Evolutionary conservation across 1,140 invertebrate species (phyloP).

Genomic region (Cepaea nemoralis): DNA sequence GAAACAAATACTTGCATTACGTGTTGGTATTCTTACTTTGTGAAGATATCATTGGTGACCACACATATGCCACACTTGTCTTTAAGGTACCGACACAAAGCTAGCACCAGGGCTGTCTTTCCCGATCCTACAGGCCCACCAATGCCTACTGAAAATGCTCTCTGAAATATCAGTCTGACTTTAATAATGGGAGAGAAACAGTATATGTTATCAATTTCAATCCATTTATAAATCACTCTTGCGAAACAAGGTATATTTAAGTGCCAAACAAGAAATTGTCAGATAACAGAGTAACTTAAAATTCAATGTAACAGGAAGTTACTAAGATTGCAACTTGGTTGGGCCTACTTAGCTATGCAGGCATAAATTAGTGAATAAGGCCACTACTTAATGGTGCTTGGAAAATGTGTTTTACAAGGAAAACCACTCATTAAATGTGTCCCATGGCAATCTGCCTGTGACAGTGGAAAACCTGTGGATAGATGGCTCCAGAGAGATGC

Average conservation of each 20-base stretch:
- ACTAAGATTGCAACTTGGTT: too few relatives aligned
- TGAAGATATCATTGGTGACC: slow-evolving; percentile 72
- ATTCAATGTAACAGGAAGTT: too few relatives aligned
- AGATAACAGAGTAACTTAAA: background rate
- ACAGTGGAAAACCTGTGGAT: too few relatives aligned
- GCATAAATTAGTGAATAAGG: too few relatives aligned
- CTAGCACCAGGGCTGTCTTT: slow-evolving; percentile 70
- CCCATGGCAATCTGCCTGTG: too few relatives aligned
- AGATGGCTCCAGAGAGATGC: too few relatives aligned
- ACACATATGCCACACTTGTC: slow-evolving; percentile 66
- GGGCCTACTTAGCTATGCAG: too few relatives aligned
- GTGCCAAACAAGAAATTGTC: background rate
- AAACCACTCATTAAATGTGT: too few relatives aligned
- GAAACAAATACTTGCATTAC: too few relatives aligned
- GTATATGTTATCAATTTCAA: background rate
- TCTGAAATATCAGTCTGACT: slow-evolving; percentile 47
- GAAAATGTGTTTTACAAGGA: too few relatives aligned
- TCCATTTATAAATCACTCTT: background rate
- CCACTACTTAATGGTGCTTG: too few relatives aligned
- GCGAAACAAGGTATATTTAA: background rate
- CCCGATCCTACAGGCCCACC: slow-evolving; percentile 72
- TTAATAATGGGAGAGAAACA: too few relatives aligned
- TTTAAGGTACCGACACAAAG: slow-evolving; percentile 64
- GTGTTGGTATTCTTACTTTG: slow-evolving; percentile 62
- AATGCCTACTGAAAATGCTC: slow-evolving; percentile 71